Base-by-base conservation (phyloP, 92 coral and sea anemone species). In the Epizoanthus rinbou region DNA sequence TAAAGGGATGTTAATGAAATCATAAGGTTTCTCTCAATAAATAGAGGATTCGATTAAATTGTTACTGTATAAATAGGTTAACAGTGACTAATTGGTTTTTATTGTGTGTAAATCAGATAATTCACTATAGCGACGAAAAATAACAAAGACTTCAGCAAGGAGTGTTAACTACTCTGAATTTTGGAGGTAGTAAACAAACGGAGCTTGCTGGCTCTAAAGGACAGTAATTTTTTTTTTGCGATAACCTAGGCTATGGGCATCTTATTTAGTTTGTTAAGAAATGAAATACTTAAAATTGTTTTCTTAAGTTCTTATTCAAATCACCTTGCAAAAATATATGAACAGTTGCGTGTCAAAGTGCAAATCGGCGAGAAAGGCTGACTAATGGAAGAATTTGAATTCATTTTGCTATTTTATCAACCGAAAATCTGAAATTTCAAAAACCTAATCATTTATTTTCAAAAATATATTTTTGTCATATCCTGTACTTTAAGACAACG, bases 41-140 rank as follows among this genome's bases (percentile, higher is more conserved):
- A 67, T 31, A 67, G 50, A 67, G 67, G 66, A 67, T 69, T 50
- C 74, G 85, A 86, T 80, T 68, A 86, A 80, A 86, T 88, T 88
- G 94, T 80, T 84, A 65, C 88, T 83, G 83, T 86, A 91, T 93
- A 93, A 91, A 91, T 81, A 86, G 85, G 85, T 88, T 88, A 90
- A 84, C 83, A 85, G 84, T 76, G 88, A 82, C 73, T 86, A 91
- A 89, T 89, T 80, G 90, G 78, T 82, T 90, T 76, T 85, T 76
- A 84, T 90, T 90, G 84, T 88, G 89, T 85, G 75, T 58, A 88
- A 88, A 91, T 85, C 89, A 57, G 88, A 90, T 90, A 90, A 90
- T 84, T 90, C 74, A 76, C 86, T 85, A 84, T 76, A 79, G 84
- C 76, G 88, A 91, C 82, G 86, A 59, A 31, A 85, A 66, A 72